These are phyloP conservation scores for Lamprologus tigripictilis DNA, from an alignment of 2,113 vertebrate genomes.

Conservation along the genomic window DNA sequence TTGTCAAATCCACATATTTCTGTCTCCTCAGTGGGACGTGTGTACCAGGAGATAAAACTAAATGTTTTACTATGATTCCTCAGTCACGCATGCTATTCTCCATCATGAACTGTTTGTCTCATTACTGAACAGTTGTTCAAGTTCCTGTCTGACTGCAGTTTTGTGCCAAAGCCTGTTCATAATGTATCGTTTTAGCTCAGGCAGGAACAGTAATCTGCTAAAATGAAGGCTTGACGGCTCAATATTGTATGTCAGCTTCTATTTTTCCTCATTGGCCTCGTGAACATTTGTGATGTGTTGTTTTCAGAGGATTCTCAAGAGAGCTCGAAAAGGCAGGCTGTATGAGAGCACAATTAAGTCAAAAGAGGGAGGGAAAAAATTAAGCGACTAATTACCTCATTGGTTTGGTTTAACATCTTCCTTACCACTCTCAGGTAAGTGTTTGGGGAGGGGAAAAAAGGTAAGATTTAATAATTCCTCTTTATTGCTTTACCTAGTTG, in stretches of 20 bases:
- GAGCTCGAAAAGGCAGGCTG: background rate
- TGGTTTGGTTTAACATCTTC: background rate
- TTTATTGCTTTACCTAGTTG: background rate
- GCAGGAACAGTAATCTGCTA: constrained; percentile 44
- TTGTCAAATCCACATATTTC: background rate
- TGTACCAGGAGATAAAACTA: constrained; percentile 38
- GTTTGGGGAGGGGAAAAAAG: background rate
- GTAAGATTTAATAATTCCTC: background rate
- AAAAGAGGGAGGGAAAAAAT: constrained; percentile 8
- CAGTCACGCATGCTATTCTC: constrained; percentile 39
- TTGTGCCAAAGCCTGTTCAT: constrained; percentile 34
- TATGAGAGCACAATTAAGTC: constrained; percentile 13
- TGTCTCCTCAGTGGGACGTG: background rate
- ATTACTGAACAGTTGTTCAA: constrained; percentile 64
- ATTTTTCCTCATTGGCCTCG: constrained; percentile 25
- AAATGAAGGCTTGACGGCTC: constrained; percentile 60
- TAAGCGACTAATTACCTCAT: constrained; percentile 25
- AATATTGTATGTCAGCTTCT: constrained; percentile 36
- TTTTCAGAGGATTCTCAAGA: constrained; percentile 24
- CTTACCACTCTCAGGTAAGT: background rate
- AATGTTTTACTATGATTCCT: constrained; percentile 31
- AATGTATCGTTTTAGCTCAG: constrained; percentile 35
- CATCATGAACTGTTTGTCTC: constrained; percentile 59
- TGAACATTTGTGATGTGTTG: constrained; percentile 41
- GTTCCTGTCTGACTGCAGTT: constrained; percentile 49